A percentile compares a stretch with the other conserved stretches of the same genome.
Evolutionary conservation across 2,113 vertebrate species (phyloP).

Genomic region (Engystomops pustulosus): DNA sequence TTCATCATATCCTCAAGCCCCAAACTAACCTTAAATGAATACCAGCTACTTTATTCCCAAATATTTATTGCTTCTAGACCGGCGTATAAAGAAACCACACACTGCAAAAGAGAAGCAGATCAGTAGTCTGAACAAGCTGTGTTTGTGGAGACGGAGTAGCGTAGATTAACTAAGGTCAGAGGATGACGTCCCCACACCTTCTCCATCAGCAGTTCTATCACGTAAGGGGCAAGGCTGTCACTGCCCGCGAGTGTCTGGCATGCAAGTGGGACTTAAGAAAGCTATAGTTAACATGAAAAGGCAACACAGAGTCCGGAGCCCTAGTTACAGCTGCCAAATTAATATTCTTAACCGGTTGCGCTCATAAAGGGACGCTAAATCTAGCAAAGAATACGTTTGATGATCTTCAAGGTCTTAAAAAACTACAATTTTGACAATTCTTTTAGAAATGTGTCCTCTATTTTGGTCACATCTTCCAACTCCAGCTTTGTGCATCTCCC

Average conservation of each 20-base stretch:
- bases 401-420: too few relatives aligned
- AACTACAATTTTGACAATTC: too few relatives aligned
- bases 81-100: conserved; percentile 55
- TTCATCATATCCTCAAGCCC: conserved; percentile 65
- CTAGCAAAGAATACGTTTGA: too few relatives aligned
- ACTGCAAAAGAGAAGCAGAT: conserved; percentile 42
- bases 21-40: conserved; percentile 67
- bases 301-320: conserved; percentile 34
- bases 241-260: conserved; percentile 9
- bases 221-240: conserved; percentile 5
- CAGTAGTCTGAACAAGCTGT: conserved; percentile 51
- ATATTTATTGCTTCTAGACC: conserved; percentile 66
- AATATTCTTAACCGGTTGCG: neutral
- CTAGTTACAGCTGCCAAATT: neutral
- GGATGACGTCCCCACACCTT: conserved; percentile 41
- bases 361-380: neutral
- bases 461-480: too few relatives aligned
- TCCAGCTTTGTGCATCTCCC: too few relatives aligned
- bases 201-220: conserved; percentile 42
- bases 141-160: conserved; percentile 50
- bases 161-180: conserved; percentile 59
- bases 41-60: conserved; percentile 61
- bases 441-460: neutral
- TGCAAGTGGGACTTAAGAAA: conserved; percentile 42
- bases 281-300: conserved; percentile 66